Percentiles rank a stretch among this genome's conserved stretches.
Evolutionary conservation across 1,140 invertebrate species (phyloP).

Genomic region (Latrodectus geometricus): DNA sequence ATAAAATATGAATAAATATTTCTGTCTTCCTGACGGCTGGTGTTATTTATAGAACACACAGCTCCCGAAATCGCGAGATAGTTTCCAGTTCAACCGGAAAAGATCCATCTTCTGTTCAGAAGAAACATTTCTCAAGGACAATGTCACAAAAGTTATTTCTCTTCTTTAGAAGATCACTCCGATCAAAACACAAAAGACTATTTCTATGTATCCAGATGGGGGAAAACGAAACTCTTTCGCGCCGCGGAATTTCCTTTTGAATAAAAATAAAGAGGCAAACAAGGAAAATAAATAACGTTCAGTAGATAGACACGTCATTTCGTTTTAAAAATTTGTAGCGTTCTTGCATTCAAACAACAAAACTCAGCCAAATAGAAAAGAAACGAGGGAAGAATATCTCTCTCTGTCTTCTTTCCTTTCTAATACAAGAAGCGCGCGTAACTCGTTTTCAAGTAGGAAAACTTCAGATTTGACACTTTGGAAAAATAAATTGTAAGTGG

Average conservation of each 20-base stretch:
- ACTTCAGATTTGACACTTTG: conserved; percentile 36
- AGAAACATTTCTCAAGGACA: not conserved
- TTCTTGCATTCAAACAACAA: conserved; percentile 17
- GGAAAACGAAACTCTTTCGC: not conserved
- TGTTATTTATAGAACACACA: too few species aligned
- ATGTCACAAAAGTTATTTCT: not conserved
- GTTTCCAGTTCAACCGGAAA: not conserved
- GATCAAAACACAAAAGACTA: not conserved
- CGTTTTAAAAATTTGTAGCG: not conserved
- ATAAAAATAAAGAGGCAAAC: not conserved
- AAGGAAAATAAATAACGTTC: conserved; percentile 16
- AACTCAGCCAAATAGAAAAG: not conserved
- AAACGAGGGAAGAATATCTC: not conserved
- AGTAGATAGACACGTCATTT: conserved; percentile 7
- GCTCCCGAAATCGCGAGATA: too few species aligned
- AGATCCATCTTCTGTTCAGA: not conserved
- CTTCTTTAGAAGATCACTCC: not conserved
- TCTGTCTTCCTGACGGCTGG: too few species aligned
- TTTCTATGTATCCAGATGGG: not conserved
- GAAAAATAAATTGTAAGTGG: conserved; percentile 38
- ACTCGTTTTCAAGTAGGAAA: not conserved
- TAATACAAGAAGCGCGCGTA: not conserved
- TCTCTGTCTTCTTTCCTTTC: not conserved
- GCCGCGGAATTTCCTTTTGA: not conserved
- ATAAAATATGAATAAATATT: too few species aligned